A percentile compares a stretch with the other conserved stretches of the same genome.
These are phyloP conservation scores for Dryobota labecula DNA, from an alignment of 2,888 invertebrate species.

Conservation along the genomic window DNA sequence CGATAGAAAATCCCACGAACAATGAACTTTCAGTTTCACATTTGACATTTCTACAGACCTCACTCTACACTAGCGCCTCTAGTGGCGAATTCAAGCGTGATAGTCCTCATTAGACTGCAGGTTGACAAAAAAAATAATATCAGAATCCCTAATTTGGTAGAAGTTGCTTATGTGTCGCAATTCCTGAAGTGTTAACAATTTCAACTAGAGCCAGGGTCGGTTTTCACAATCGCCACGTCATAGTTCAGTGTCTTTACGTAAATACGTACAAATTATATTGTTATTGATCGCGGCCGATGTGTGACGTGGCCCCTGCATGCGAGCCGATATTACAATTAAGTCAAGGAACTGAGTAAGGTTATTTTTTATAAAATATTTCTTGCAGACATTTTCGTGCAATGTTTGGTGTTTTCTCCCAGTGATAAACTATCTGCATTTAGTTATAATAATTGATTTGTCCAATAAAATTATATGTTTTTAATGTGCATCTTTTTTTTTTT, in stretches of 20 bases:
- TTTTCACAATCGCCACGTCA: constrained; percentile 52
- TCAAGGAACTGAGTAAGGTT: constrained; percentile 63
- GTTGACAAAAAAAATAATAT: background rate
- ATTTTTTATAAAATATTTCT: constrained; percentile 60
- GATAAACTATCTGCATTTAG: constrained; percentile 51
- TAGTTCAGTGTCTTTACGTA: constrained; percentile 53
- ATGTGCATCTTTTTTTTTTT: constrained; percentile 19
- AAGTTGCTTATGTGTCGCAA: constrained; percentile 28
- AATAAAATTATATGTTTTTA: constrained; percentile 62
- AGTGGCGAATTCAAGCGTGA: no score
- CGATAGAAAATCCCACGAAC: no score
- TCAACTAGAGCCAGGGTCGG: constrained; percentile 50
- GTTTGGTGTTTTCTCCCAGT: constrained; percentile 48
- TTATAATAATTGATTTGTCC: constrained; percentile 48
- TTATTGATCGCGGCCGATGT: constrained; percentile 50
- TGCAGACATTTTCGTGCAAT: constrained; percentile 58
- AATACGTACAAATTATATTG: constrained; percentile 55
- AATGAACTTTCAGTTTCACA: no score
- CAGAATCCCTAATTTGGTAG: background rate
- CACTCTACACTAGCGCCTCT: no score
- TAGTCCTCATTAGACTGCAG: no score
- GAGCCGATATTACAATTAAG: constrained; percentile 57
- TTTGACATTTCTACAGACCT: no score
- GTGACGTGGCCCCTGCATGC: constrained; percentile 52
- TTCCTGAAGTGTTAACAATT: constrained; percentile 54